Evolutionary conservation across 2,888 invertebrate genomes (phyloP), one percentile per base, ranked within the genome.

Genomic region (Chymomyza caudatula): DNA sequence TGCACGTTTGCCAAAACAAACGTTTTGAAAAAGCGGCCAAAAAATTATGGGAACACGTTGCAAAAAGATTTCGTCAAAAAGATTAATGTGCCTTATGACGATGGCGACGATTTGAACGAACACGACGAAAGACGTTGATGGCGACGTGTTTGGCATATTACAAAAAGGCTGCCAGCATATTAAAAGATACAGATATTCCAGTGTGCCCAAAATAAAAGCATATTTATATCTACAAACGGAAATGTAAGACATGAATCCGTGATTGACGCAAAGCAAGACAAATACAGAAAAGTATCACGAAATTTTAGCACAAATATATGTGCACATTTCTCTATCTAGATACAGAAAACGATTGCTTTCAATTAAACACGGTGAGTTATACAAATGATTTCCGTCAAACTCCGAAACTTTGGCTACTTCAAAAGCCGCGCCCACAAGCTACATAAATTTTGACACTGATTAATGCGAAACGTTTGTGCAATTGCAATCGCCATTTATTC

Each of bases 101-200:
- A 37, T 37, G 29, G 29, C 29, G 29, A 37, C 29, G 29, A 37
- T 37, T 37, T 37, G 11, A 37, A 2, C 29, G 29, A 37, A 37
- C 29, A 37, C 29, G 29, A 37, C n/a, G 11, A 37, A 37, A 37
- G 8, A 11, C 11, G 53, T 37, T 54, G 23, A 47, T 29, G 62
- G 66, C 75, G 77, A 81, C 80, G 86, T 81, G 80, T 80, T 68
- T 61, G 76, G 86, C 86, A 81, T 81, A 60, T 72, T 67, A 52
- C 2, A 57, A 72, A 37, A 37, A 37, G 59, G 51, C 67, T 13
- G 47, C 17, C 47, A 17, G 52, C 60, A 43, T 59, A 51, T 20
- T 20, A 11, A 19, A 6, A 51, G 17, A 51, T 22, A 20, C 20
- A 51, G n/a, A n/a, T 51, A 20, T 20, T 20, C 51, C 0, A 19